Percentiles rank a stretch among this genome's conserved stretches.
These are phyloP conservation scores for Portunus trituberculatus DNA, from an alignment of 1,140 invertebrate species.

Conservation along the genomic window DNA sequence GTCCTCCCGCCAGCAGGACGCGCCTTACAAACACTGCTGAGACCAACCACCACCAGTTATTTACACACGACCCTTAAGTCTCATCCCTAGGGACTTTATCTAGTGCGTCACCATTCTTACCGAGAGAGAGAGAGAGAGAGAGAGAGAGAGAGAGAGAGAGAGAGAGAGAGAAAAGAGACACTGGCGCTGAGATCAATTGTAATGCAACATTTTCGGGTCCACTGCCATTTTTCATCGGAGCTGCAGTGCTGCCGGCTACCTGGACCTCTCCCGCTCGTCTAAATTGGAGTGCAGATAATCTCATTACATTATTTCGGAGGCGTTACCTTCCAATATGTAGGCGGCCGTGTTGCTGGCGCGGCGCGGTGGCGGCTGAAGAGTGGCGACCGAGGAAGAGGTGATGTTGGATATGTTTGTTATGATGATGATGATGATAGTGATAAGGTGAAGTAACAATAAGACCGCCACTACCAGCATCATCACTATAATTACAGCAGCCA, in stretches of 20 bases:
- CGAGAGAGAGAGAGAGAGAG: not conserved
- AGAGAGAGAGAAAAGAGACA: constrained; percentile 13
- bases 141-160: not conserved
- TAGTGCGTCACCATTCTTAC: not conserved
- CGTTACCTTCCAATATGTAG: constrained; percentile 43
- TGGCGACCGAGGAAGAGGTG: constrained; percentile 12
- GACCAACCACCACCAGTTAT: not conserved
- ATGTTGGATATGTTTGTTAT: not conserved
- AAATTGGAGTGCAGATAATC: constrained; percentile 61
- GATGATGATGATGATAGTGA: not conserved
- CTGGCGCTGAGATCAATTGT: constrained; percentile 60
- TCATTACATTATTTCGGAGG: constrained; percentile 52
- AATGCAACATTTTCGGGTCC: constrained; percentile 64
- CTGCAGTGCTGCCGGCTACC: constrained; percentile 34
- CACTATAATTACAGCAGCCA: too few species aligned
- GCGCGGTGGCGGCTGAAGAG: not conserved
- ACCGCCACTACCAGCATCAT: too few species aligned
- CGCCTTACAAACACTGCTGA: not conserved
- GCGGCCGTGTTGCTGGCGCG: not conserved
- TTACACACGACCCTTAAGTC: not conserved
- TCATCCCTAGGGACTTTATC: not conserved
- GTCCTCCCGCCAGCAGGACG: not conserved
- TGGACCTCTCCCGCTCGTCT: constrained; percentile 37
- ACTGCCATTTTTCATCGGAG: constrained; percentile 65
- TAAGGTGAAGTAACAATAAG: not conserved